Evolutionary conservation across 2,888 invertebrate species (phyloP).

Genomic region (Brassicogethes aeneus): DNA sequence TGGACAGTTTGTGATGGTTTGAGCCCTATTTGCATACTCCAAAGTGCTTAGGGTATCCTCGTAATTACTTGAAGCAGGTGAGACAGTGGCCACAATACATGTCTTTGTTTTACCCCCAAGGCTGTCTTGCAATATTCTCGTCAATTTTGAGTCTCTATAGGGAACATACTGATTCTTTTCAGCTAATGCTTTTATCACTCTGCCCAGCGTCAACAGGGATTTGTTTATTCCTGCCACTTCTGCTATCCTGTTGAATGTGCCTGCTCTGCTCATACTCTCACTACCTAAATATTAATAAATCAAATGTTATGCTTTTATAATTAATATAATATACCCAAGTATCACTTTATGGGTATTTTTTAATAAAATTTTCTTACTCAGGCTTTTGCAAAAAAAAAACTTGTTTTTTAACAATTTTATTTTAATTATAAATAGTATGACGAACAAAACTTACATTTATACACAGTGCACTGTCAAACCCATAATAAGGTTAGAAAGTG

Average conservation of each 20-base stretch:
- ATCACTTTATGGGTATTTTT: too few relatives aligned
- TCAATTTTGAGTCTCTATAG: constrained; percentile 94
- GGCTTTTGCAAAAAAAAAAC: too few relatives aligned
- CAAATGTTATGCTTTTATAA: too few relatives aligned
- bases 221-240: constrained; percentile 98
- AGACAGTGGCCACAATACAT: constrained; percentile 93
- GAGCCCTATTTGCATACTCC: constrained; percentile 91
- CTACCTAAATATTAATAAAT: too few relatives aligned
- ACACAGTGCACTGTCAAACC: too few relatives aligned
- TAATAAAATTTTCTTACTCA: too few relatives aligned
- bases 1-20: constrained; percentile 87
- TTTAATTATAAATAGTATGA: too few relatives aligned
- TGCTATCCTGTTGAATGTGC: constrained; percentile 78
- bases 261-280: constrained; percentile 94
- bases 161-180: constrained; percentile 85
- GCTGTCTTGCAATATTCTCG: constrained; percentile 90
- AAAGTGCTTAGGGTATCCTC: constrained; percentile 93
- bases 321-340: too few relatives aligned
- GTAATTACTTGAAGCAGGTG: constrained; percentile 76
- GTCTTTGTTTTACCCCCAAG: constrained; percentile 95
- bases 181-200: constrained; percentile 87
- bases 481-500: too few relatives aligned
- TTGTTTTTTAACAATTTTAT: too few relatives aligned
- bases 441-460: too few relatives aligned
- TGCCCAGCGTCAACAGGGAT: constrained; percentile 77